These are phyloP conservation scores for Mus minutoides DNA, from an alignment of 2,797 vertebrate genomes.

Conservation along the genomic window DNA sequence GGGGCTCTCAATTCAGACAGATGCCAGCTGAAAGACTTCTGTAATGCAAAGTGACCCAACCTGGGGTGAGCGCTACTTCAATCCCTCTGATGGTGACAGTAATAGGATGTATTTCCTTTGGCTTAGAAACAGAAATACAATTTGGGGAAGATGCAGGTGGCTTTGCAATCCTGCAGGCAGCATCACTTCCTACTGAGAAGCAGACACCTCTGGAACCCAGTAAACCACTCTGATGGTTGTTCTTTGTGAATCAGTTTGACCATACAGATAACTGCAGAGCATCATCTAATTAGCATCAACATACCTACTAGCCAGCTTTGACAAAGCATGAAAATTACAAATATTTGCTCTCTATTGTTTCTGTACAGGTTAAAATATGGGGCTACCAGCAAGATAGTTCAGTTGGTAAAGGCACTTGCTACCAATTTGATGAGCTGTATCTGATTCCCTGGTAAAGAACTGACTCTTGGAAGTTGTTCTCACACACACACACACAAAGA, in stretches of 20 bases:
- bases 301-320: neutral
- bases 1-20: neutral
- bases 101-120: slow-evolving; percentile 14
- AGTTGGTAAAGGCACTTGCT: neutral
- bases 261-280: slow-evolving; percentile 6
- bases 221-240: slow-evolving; percentile 44
- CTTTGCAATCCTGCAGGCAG: neutral
- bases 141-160: slow-evolving; percentile 23
- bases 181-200: neutral
- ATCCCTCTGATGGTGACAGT: neutral
- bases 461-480: neutral
- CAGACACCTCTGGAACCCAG: neutral
- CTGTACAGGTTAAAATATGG: neutral
- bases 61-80: neutral
- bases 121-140: slow-evolving; percentile 36
- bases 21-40: neutral
- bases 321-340: neutral
- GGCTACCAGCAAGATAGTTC: neutral
- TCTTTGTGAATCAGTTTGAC: slow-evolving; percentile 28
- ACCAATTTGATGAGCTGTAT: neutral
- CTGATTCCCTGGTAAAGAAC: neutral
- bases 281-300: neutral
- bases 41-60: neutral
- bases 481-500: neutral
- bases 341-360: neutral